Base-by-base conservation (phyloP, 2,888 invertebrate genomes). In the Hetaerina titia region DNA sequence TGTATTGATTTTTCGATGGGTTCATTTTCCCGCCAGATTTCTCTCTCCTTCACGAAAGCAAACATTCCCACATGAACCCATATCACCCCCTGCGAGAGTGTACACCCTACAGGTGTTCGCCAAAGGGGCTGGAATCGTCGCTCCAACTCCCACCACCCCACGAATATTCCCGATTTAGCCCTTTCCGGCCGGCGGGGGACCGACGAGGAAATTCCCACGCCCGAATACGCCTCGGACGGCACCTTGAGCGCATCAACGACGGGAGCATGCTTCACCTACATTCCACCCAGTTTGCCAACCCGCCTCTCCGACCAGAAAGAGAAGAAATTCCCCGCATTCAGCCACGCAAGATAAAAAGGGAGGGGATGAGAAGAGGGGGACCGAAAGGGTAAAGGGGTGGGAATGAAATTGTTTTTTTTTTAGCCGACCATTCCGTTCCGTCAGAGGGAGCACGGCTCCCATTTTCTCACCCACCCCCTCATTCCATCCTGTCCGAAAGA, bases 261-360 rank as follows among this genome's bases (percentile, higher is more conserved):
- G 45, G 31, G 81, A 81, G 25, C n/a, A 31, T 11, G 81, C 25
- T 74, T 74, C 64, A 64, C 90, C 64, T 45, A 64, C 64, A 64
- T 90, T 69, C 90, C 64, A 45, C 22, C 90, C 25, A 90, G 90
- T 90, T 90, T 64, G 45, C 90, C 90, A 90, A 69, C 90, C 90
- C 74, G 31, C 31, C 74, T 31, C n/a, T 11, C 13, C 9, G 25
- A 15, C 25, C 25, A 74, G 25, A 81, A 4, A 31, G 22, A 19
- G 69, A 2, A 81, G 81, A 31, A 81, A 81, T 81, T 81, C 81
- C 81, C 81, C 81, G 81, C 25, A 25, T n/a, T 25, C 81, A 81
- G 31, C 81, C 81, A 81, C 81, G 81, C 81, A 31, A 81, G 31
- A 81, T 25, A 22, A 81, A 22, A 9, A 31, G 81, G 81, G n/a